Evolutionary conservation across 1,140 invertebrate genomes (phyloP).

Genomic region (Tetramorium parvispinum): DNA sequence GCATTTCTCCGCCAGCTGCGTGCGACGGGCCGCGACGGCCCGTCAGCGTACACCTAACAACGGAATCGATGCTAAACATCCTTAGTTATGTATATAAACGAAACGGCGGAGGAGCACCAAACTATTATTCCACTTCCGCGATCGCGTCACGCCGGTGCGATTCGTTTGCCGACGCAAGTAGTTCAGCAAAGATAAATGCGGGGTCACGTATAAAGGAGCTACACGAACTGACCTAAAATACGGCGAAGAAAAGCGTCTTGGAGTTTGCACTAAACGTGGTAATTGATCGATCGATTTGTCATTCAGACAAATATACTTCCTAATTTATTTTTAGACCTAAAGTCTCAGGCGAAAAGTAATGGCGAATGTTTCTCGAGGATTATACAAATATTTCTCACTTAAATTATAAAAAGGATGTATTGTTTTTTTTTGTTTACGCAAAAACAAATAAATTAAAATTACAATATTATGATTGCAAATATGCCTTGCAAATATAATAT

Average conservation of each 20-base stretch:
- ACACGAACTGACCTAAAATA: slow-evolving; percentile 41
- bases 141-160: slow-evolving; percentile 35
- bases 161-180: slow-evolving; percentile 66
- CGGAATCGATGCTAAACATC: slow-evolving; percentile 63
- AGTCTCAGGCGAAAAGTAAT: not conserved
- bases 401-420: not conserved
- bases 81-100: slow-evolving; percentile 30
- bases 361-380: not conserved
- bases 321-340: slow-evolving; percentile 5
- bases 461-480: slow-evolving; percentile 19
- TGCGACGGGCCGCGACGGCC: slow-evolving; percentile 11
- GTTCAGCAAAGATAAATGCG: slow-evolving; percentile 68
- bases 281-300: slow-evolving; percentile 51
- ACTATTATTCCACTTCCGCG: slow-evolving; percentile 64
- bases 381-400: not conserved
- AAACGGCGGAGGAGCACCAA: slow-evolving; percentile 33
- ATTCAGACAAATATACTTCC: slow-evolving; percentile 34
- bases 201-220: slow-evolving; percentile 62
- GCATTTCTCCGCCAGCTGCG: slow-evolving; percentile 52
- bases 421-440: not conserved
- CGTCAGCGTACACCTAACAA: slow-evolving; percentile 49
- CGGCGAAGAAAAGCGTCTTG: slow-evolving; percentile 16
- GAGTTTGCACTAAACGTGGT: slow-evolving; percentile 36
- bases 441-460: slow-evolving; percentile 33
- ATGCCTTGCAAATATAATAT: slow-evolving; percentile 8